Percentiles rank a stretch among this genome's conserved stretches.
phyloP scores from a whole-genome alignment of 2,888 invertebrate genomes.

The Plebejus argus region DNA sequence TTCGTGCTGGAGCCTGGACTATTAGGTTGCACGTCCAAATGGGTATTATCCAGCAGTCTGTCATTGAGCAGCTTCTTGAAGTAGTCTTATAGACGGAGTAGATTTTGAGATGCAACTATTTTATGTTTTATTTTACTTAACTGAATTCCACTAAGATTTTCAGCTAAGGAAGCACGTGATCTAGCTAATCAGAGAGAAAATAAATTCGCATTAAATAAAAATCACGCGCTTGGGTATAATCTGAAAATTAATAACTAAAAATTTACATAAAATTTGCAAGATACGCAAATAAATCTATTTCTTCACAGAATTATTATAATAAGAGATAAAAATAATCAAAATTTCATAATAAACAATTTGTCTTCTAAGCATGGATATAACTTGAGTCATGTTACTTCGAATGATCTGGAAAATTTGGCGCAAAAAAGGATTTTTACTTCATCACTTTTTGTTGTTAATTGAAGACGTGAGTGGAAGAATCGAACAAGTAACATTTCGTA shows the following conservation, averaged over 20 bases:
- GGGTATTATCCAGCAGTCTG: background rate
- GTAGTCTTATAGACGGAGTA: background rate
- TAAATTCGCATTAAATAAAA: background rate
- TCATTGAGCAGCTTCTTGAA: background rate
- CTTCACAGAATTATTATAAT: background rate
- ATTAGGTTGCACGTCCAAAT: no score
- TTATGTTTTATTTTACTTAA: no score
- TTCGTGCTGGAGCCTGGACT: no score
- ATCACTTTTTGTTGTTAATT: no score
- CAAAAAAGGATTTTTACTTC: background rate
- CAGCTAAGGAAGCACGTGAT: background rate
- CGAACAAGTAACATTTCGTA: no score
- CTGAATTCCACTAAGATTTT: background rate
- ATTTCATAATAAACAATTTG: background rate
- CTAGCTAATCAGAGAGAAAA: background rate
- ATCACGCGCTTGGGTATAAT: background rate
- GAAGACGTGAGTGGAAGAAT: no score
- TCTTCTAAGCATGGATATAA: background rate
- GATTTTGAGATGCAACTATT: no score
- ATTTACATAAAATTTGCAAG: conserved; percentile 21
- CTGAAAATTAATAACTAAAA: background rate
- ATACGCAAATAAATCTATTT: conserved; percentile 1
- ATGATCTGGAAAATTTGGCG: background rate
- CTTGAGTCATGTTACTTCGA: background rate
- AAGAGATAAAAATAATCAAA: background rate